Conservation (phyloP, 2,888 invertebrate genomes). For the Merodon equestris region DNA sequence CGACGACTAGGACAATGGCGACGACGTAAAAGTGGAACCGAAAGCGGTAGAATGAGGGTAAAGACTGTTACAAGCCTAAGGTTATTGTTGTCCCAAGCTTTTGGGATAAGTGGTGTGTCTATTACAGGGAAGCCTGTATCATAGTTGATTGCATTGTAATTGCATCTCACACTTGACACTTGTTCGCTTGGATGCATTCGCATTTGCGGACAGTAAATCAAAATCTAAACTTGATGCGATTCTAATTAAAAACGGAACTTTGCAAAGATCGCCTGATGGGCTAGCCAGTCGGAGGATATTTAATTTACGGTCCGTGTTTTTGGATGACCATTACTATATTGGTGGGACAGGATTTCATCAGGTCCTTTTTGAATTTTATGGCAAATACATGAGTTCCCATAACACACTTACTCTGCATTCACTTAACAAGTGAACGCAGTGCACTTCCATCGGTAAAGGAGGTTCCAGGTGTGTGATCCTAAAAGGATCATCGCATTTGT, state of each 20-base stretch:
- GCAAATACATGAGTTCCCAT: too few relatives aligned
- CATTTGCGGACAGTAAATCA: slow-evolving; percentile 41
- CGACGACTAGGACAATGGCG: slow-evolving; percentile 35
- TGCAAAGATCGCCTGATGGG: slow-evolving; percentile 30
- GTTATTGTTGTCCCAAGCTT: slow-evolving; percentile 41
- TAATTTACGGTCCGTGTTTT: too few relatives aligned
- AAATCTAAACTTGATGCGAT: slow-evolving; percentile 59
- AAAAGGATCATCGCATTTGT: slow-evolving; percentile 14
- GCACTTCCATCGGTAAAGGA: too few relatives aligned
- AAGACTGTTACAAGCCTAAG: slow-evolving; percentile 62
- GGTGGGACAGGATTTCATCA: too few relatives aligned
- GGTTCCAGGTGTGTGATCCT: not conserved
- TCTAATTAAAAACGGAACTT: slow-evolving; percentile 60
- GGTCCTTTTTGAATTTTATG: too few relatives aligned
- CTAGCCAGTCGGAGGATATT: too few relatives aligned
- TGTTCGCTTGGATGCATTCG: slow-evolving; percentile 16
- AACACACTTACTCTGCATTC: too few relatives aligned
- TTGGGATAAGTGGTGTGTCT: slow-evolving; percentile 37
- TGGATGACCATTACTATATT: too few relatives aligned
- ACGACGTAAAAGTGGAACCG: too few relatives aligned
- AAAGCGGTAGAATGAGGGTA: too few relatives aligned
- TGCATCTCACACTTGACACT: slow-evolving; percentile 26
- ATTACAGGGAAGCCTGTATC: slow-evolving; percentile 55
- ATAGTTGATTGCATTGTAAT: slow-evolving; percentile 60
- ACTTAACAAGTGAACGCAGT: too few relatives aligned